phyloP scores from a whole-genome alignment of 2,797 vertebrate genomes.

The Tenualosa ilisha region DNA sequence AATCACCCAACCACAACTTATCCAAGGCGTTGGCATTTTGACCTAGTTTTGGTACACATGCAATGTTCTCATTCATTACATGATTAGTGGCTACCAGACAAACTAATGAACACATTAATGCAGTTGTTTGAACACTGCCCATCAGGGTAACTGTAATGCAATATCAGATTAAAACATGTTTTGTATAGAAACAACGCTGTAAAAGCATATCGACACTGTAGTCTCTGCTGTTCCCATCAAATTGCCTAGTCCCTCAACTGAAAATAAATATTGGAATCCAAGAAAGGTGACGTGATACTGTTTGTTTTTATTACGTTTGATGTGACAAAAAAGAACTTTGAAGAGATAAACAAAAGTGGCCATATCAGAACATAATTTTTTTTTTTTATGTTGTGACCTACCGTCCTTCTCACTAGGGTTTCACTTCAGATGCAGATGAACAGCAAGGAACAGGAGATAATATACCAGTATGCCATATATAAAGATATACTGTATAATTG shows the following conservation, averaged over 20 bases:
- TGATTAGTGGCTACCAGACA: not conserved
- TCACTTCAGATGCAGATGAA: not conserved
- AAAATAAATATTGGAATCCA: slow-evolving; percentile 26
- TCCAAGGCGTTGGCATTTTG: not conserved
- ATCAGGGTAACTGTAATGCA: slow-evolving; percentile 13
- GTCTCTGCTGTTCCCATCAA: slow-evolving; percentile 4
- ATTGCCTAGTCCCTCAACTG: slow-evolving; percentile 8
- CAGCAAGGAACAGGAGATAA: not conserved
- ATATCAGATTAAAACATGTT: not conserved
- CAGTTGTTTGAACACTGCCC: not conserved
- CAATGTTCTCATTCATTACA: not conserved
- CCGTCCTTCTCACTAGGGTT: not conserved
- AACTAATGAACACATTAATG: slow-evolving; percentile 5
- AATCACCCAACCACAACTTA: not conserved
- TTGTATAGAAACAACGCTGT: not conserved
- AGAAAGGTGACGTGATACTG: not conserved
- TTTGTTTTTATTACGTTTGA: not conserved
- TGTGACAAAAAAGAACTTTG: not conserved
- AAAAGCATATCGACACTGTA: not conserved
- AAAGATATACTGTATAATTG: not conserved
- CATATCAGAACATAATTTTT: not conserved
- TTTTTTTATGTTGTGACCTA: not conserved
- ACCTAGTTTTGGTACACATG: not conserved
- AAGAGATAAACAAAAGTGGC: not conserved
- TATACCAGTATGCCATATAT: not conserved